Evolutionary conservation across 2,113 vertebrate genomes (phyloP).

Genomic region (Microtus montanus): DNA sequence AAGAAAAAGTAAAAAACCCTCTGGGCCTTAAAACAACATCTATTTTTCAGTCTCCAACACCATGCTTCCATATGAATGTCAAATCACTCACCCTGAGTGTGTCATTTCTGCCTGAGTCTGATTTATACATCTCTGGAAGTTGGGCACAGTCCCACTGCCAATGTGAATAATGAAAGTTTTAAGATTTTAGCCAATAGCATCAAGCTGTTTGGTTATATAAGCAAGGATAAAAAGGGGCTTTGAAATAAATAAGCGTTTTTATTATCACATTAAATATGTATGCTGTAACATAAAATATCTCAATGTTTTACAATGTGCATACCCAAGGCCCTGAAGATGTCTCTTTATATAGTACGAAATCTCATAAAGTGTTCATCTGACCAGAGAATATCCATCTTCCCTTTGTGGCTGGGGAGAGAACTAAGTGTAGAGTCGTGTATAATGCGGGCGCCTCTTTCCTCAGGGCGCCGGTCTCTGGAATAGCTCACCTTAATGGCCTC

Average conservation of each 20-base stretch:
- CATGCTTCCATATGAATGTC: slow-evolving; percentile 10
- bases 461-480: slow-evolving; percentile 56
- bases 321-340: slow-evolving; percentile 67
- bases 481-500: slow-evolving; percentile 58
- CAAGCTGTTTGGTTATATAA: slow-evolving; percentile 65
- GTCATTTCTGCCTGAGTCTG: slow-evolving; percentile 39
- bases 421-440: background rate
- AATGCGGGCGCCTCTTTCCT: slow-evolving; percentile 57
- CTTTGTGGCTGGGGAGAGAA: slow-evolving; percentile 22
- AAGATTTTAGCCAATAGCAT: slow-evolving; percentile 65
- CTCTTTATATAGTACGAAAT: slow-evolving; percentile 58
- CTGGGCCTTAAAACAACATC: slow-evolving; percentile 20
- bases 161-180: slow-evolving; percentile 64
- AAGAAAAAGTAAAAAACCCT: background rate
- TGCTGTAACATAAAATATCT: slow-evolving; percentile 67
- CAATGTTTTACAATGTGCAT: slow-evolving; percentile 57
- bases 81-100: slow-evolving; percentile 62
- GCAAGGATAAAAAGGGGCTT: slow-evolving; percentile 66
- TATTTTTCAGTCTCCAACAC: background rate
- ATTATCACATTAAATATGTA: slow-evolving; percentile 74
- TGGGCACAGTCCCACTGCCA: slow-evolving; percentile 41
- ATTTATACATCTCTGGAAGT: slow-evolving; percentile 55
- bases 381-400: slow-evolving; percentile 60
- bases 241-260: slow-evolving; percentile 72
- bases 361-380: slow-evolving; percentile 72